phyloP scores from a whole-genome alignment of 1,140 invertebrate species.

The Drosophila nikananu region DNA sequence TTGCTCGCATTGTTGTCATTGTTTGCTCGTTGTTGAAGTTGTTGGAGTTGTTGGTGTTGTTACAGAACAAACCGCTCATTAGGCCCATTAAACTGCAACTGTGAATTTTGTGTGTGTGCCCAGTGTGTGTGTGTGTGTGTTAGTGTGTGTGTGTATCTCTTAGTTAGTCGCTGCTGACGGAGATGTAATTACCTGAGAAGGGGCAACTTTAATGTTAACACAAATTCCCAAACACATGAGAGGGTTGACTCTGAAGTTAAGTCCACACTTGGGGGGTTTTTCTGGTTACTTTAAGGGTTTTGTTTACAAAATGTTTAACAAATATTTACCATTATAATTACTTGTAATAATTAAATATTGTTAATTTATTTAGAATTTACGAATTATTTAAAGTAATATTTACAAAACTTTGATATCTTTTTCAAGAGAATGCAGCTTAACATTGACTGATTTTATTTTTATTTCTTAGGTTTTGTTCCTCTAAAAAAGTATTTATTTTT shows the following conservation, averaged over 20 bases:
- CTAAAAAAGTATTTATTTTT: too few relatives aligned
- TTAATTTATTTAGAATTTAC: background rate
- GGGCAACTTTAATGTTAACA: constrained; percentile 70
- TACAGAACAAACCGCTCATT: constrained; percentile 81
- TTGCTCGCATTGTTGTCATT: constrained; percentile 57
- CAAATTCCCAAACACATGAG: constrained; percentile 52
- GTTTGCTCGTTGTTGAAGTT: constrained; percentile 8
- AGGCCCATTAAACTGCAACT: constrained; percentile 79
- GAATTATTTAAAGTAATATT: background rate
- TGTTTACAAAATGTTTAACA: background rate
- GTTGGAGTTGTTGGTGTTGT: constrained; percentile 46
- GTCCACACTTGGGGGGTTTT: too few relatives aligned
- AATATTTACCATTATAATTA: too few relatives aligned
- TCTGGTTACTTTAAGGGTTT: background rate
- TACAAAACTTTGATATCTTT: too few relatives aligned
- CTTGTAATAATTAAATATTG: background rate
- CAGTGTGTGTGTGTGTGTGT: background rate
- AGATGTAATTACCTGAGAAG: constrained; percentile 68
- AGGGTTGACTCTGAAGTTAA: constrained; percentile 22
- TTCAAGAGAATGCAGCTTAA: background rate
- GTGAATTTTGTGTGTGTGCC: constrained; percentile 51
- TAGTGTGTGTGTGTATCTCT: constrained; percentile 18
- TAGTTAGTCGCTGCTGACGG: constrained; percentile 41
- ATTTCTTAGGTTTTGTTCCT: background rate
- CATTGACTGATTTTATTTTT: too few relatives aligned